These are phyloP conservation scores for Acipenser oxyrinchus DNA, from an alignment of 2,797 vertebrate genomes.

Conservation along the genomic window DNA sequence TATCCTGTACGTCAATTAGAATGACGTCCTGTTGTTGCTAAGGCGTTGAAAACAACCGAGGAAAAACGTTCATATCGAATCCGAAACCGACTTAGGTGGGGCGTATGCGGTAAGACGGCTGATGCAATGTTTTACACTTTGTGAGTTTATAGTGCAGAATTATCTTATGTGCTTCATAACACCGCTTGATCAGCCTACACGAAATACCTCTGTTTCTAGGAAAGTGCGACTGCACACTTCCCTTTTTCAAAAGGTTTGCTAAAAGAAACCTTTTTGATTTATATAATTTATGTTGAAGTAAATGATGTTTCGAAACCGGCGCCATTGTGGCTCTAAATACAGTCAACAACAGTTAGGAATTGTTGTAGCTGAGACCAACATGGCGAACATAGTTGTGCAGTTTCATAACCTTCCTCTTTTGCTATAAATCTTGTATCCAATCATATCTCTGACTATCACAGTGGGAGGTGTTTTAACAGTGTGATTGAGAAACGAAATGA, in stretches of 20 bases:
- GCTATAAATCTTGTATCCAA: neutral
- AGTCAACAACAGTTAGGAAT: too few relatives aligned
- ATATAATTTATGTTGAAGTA: too few relatives aligned
- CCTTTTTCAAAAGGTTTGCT: too few relatives aligned
- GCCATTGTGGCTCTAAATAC: slow-evolving; percentile 13
- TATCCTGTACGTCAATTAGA: slow-evolving; percentile 17
- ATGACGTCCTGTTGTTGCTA: slow-evolving; percentile 39
- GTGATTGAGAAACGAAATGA: slow-evolving; percentile 7
- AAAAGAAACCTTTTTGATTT: too few relatives aligned
- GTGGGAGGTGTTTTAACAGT: neutral
- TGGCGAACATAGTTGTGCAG: slow-evolving; percentile 7
- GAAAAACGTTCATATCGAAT: slow-evolving; percentile 19
- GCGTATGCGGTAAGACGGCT: slow-evolving; percentile 1
- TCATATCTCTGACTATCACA: neutral
- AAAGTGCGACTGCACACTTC: too few relatives aligned
- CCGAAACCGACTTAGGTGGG: slow-evolving; percentile 11
- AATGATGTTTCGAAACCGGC: slow-evolving; percentile 1
- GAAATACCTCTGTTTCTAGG: too few relatives aligned
- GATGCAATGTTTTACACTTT: slow-evolving; percentile 6
- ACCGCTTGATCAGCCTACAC: too few relatives aligned
- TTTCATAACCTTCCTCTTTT: slow-evolving; percentile 4
- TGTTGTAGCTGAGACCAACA: neutral
- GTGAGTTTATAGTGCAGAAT: too few relatives aligned
- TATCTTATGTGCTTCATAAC: too few relatives aligned
- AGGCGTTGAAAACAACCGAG: slow-evolving; percentile 32